Conservation (phyloP, 2,113 vertebrate species). For the Panthera uncia region DNA sequence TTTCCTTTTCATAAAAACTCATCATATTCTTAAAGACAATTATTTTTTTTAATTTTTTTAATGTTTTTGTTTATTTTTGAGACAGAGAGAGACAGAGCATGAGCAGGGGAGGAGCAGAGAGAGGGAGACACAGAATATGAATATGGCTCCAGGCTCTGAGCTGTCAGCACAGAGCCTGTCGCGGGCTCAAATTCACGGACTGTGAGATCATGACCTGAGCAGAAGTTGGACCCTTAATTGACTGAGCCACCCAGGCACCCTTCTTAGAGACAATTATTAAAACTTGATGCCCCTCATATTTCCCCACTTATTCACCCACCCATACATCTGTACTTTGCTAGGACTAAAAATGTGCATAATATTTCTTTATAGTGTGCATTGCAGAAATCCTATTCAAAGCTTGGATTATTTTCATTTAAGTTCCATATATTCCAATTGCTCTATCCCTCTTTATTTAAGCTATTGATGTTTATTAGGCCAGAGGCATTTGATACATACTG, state of each 20-base stretch:
- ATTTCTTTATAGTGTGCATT: not conserved
- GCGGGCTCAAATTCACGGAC: no score
- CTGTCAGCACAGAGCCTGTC: no score
- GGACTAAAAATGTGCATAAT: not conserved
- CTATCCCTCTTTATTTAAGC: not conserved
- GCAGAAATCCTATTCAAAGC: constrained; percentile 16
- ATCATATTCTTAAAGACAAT: constrained; percentile 16
- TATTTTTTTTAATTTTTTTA: not conserved
- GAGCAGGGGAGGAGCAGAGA: no score
- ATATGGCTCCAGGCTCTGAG: no score
- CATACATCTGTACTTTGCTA: not conserved
- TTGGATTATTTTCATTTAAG: constrained; percentile 15
- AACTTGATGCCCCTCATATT: not conserved
- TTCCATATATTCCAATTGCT: not conserved
- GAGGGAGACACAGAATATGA: no score
- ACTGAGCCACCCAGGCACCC: no score
- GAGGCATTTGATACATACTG: constrained; percentile 16
- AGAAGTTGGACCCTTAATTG: no score
- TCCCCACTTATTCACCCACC: not conserved
- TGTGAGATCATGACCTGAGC: no score
- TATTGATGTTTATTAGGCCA: not conserved
- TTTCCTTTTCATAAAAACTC: constrained; percentile 8
- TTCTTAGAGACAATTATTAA: constrained; percentile 6
- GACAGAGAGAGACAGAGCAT: no score
- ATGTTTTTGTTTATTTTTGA: no score